These are phyloP conservation scores for Mythimna albipuncta DNA, from an alignment of 2,888 invertebrate species.

Conservation along the genomic window DNA sequence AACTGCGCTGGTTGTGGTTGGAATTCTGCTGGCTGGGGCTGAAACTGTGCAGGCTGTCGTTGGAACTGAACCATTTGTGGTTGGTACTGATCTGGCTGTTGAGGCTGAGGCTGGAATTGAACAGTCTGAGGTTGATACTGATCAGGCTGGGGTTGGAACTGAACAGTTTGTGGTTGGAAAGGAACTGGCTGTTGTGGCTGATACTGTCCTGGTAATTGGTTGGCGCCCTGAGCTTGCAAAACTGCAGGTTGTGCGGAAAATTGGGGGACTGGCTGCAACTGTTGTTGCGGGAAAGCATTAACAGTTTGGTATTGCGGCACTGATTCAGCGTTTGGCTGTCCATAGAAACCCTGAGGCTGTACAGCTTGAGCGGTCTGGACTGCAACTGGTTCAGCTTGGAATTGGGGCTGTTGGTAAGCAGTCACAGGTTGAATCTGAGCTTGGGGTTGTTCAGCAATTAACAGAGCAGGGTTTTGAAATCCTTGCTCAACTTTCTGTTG, in stretches of 20 bases:
- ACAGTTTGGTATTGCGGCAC: conserved; percentile 66
- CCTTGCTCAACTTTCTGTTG: conserved; percentile 66
- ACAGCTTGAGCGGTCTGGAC: conserved; percentile 33
- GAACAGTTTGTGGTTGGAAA: conserved; percentile 67
- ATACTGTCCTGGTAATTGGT: conserved; percentile 47
- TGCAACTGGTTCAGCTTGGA: conserved; percentile 50
- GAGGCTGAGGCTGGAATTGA: conserved; percentile 63
- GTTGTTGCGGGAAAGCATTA: conserved; percentile 53
- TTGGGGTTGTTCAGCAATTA: conserved; percentile 69
- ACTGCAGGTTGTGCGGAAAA: conserved; percentile 61
- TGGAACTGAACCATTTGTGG: conserved; percentile 51
- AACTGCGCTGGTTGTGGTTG: conserved; percentile 32
- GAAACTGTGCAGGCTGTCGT: conserved; percentile 38
- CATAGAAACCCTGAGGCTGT: conserved; percentile 54
- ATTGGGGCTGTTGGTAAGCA: conserved; percentile 63
- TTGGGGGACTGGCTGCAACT: conserved; percentile 49
- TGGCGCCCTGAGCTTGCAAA: conserved; percentile 63
- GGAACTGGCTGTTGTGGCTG: conserved; percentile 70
- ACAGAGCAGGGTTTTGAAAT: conserved; percentile 70
- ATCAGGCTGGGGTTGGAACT: conserved; percentile 65
- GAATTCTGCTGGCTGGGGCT: conserved; percentile 37
- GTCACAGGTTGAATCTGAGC: conserved; percentile 52
- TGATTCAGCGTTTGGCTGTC: conserved; percentile 54
- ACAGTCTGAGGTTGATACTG: conserved; percentile 67
- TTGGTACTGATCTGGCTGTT: conserved; percentile 52